Evolutionary conservation across 2,113 vertebrate genomes (phyloP).

Genomic region (Eretmochelys imbricata): DNA sequence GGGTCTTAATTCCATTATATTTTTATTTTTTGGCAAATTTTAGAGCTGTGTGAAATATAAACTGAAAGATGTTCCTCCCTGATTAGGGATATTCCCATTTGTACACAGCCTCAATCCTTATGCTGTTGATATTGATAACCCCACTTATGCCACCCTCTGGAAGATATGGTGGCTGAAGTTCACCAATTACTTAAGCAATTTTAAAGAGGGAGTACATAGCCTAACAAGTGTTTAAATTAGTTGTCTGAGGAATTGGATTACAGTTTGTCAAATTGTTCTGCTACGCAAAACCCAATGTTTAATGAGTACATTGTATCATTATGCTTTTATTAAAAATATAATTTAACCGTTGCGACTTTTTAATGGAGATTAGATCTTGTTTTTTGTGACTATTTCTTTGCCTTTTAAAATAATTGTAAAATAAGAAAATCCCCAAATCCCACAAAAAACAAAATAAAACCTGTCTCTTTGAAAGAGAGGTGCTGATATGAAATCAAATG

Average conservation of each 20-base stretch:
- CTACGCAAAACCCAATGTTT: not conserved
- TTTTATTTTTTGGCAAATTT: accelerated
- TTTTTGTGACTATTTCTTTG: not conserved
- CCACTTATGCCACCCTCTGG: constrained; percentile 38
- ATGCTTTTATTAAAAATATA: not conserved
- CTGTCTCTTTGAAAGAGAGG: not conserved
- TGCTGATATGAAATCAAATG: accelerated
- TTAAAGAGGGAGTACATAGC: accelerated
- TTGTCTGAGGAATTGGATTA: no score
- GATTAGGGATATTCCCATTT: accelerated
- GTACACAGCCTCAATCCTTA: not conserved
- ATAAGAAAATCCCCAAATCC: not conserved
- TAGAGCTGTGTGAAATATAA: not conserved
- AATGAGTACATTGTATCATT: not conserved
- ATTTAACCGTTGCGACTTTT: not conserved
- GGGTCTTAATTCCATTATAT: not conserved
- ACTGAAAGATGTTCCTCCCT: accelerated
- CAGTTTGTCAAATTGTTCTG: not conserved
- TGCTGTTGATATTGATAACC: not conserved
- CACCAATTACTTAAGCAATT: not conserved
- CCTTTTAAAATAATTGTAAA: not conserved
- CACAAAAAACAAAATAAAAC: not conserved
- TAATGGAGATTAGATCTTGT: not conserved
- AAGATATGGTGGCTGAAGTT: constrained; percentile 15
- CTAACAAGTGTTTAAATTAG: not conserved